Evolutionary conservation across 2,888 invertebrate genomes (phyloP).

Genomic region (Hartigia nigra): DNA sequence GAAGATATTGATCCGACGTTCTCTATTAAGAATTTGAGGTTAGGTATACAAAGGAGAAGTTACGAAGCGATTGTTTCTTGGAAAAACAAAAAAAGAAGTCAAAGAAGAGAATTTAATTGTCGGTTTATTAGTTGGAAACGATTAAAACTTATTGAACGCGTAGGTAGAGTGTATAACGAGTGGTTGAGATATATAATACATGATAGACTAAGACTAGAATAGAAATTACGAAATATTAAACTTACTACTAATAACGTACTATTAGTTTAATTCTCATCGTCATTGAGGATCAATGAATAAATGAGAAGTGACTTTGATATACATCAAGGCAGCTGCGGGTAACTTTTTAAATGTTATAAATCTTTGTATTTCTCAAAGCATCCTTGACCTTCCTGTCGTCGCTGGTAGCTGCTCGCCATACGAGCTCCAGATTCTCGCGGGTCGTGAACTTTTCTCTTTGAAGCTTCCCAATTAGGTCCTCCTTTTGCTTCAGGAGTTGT

Average conservation of each 20-base stretch:
- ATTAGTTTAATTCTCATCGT: not conserved
- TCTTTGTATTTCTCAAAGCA: slow-evolving; percentile 45
- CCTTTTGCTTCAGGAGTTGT: slow-evolving; percentile 66
- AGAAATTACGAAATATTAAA: not conserved
- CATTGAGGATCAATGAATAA: not conserved
- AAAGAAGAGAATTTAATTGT: not conserved
- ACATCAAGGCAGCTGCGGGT: not conserved
- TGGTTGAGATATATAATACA: not conserved
- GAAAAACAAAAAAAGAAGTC: not conserved
- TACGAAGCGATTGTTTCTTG: not conserved
- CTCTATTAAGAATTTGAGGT: not conserved
- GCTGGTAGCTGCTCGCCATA: slow-evolving; percentile 52
- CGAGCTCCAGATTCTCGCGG: slow-evolving; percentile 53
- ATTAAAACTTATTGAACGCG: not conserved
- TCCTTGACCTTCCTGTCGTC: slow-evolving; percentile 51
- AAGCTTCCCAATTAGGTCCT: slow-evolving; percentile 62
- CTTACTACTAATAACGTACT: not conserved
- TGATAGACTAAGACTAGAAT: not conserved
- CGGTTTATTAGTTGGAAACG: not conserved
- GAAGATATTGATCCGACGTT: not conserved
- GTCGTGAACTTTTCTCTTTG: slow-evolving; percentile 55
- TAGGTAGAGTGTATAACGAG: not conserved
- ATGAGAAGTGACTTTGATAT: not conserved
- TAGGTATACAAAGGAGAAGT: too few species aligned
- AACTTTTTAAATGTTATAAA: slow-evolving; percentile 36